Base-by-base conservation (phyloP, 2,113 vertebrate species). In the Arothron firmamentum region DNA sequence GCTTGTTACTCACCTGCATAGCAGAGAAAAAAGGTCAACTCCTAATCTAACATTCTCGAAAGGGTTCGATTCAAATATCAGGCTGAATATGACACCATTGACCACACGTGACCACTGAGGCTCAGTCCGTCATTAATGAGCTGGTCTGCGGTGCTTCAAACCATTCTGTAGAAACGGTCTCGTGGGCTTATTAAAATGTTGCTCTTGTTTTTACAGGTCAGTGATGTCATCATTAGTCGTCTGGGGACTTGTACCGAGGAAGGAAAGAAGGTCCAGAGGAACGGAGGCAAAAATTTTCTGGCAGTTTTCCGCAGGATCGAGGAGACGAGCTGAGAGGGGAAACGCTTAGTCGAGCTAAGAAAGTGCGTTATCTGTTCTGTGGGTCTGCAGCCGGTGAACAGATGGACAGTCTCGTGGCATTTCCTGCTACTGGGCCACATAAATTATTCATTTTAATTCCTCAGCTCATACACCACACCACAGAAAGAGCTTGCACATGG, bases 251-350 rank as follows among this genome's bases (percentile, higher is more conserved):
- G 93, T 38, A 95, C 95, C 0, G 95, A 97, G 65, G 94, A 97
- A 75, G 94, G 95, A 34, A 95, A 94, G 87, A 96, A 97, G 74
- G 95, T 97, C 49, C 90, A 92, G 56, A 90, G 94, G 17, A 95
- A 93, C 0, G 90, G 92, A 67, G 93, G 94, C 11, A 87, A 93
- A 78, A 95, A 93, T 58, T 95, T 91, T 70, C 88, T 93, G 0
- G 94, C 94, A 10, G 85, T 97, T 54, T 96, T 97, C 82, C 86
- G 82, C 19, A 89, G 94, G 71, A 78, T 92, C 52, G 85, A 90
- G 25, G 90, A 93, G 70, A 21, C 41, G 48, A 72, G 59, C 11
- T 62, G 16, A 67, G 52, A 59, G 17, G 19, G 2, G 52, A 58
- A 15, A 16, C 21, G 19, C 43, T 19, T 54, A 62, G 46, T 70